Base-by-base conservation (phyloP, 2,797 vertebrate genomes). In the Hemibagrus guttatus region DNA sequence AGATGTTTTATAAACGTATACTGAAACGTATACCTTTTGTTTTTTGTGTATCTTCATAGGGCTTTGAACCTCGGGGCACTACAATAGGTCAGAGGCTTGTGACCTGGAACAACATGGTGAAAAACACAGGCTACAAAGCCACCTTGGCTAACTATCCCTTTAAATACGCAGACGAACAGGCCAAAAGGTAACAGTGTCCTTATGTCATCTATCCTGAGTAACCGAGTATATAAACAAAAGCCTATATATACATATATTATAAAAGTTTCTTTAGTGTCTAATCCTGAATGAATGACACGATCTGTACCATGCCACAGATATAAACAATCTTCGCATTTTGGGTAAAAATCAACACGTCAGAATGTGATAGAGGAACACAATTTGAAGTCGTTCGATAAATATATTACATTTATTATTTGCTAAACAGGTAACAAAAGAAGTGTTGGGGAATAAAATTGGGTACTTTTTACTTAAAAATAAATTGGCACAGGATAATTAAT, bases 91-190 rank as follows among this genome's bases (percentile, higher is more conserved):
- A 99, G 93, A 95, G 97, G 21, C 92, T 99, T 92, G 97, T 99
- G 90, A 99, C 98, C 0, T 99, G 98, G 98, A 98, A 98, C 93
- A 99, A 99, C 87, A 99, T 99, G 98, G 96, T 98, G 95, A 98
- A 99, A 94, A 99, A 99, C 88, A 99, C 98, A 0, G 98, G 98
- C 8, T 99, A 99, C 95, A 99, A 98, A 95, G 98, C 98, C 82
- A 99, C 97, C 0, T 94, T 99, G 91, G 98, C 98, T 76, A 99
- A 99, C 92, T 99, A 99, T 86, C 98, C 98, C 84, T 99, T 98
- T 92, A 99, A 99, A 94, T 99, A 99, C 72, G 98, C 98, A 49
- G 98, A 99, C 63, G 98, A 99, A 84, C 98, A 99, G 93, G 97
- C 97, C 88, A 99, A 98, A 93, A 99, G 95, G 97, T 99, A 95